Conservation (phyloP, 2,888 invertebrate species). For the Noctua pronuba region DNA sequence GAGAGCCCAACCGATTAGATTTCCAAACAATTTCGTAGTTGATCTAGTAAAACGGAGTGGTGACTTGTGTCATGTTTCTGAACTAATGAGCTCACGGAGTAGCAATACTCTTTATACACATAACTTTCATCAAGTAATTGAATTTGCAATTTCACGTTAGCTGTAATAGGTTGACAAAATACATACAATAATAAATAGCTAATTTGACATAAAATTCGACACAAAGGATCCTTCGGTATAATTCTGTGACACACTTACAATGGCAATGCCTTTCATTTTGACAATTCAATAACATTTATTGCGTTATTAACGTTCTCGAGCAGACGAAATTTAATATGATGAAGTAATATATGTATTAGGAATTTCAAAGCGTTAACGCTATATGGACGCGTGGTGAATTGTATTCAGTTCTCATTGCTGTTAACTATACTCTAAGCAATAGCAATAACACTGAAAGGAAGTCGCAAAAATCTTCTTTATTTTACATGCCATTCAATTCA, state of each 20-base stretch:
- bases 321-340: not conserved
- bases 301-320: not conserved
- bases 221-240: not conserved
- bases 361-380: not conserved
- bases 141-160: not conserved
- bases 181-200: not conserved
- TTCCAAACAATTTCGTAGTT: slow-evolving; percentile 18
- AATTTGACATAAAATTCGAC: not conserved
- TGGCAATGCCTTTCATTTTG: slow-evolving; percentile 1
- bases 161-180: not conserved
- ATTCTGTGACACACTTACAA: not conserved
- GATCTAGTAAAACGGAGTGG: not conserved
- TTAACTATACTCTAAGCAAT: not conserved
- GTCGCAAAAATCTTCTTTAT: not conserved
- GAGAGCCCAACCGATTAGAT: slow-evolving; percentile 5
- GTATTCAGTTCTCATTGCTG: not conserved
- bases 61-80: not conserved
- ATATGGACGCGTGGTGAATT: not conserved
- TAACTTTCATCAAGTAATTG: not conserved
- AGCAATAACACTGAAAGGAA: not conserved
- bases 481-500: not conserved
- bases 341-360: too few relatives aligned
- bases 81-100: not conserved
- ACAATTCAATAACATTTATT: not conserved
- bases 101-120: not conserved